phyloP scores from a whole-genome alignment of 1,140 invertebrate genomes.

The Ips typographus region DNA sequence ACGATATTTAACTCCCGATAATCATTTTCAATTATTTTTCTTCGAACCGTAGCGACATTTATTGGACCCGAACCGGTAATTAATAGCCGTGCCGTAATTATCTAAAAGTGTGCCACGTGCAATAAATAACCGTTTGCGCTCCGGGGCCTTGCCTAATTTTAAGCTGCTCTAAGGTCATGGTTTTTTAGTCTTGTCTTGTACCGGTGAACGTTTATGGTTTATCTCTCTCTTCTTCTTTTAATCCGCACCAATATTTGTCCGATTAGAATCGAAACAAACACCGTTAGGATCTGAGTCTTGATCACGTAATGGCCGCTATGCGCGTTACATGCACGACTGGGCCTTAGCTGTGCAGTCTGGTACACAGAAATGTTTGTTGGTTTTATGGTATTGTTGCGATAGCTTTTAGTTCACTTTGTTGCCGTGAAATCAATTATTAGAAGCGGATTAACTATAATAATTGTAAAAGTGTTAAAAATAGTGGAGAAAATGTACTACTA shows the following conservation, averaged over 20 bases:
- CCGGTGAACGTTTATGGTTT: neutral
- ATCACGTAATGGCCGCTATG: slow-evolving; percentile 8
- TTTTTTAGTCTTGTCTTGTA: slow-evolving; percentile 2
- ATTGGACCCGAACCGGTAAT: neutral
- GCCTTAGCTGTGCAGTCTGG: neutral
- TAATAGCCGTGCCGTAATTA: neutral
- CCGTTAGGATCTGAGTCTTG: neutral
- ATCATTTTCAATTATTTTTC: too few relatives aligned
- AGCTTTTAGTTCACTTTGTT: too few relatives aligned
- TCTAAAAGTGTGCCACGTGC: neutral
- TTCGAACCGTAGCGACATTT: too few relatives aligned
- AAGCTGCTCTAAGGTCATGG: slow-evolving; percentile 11
- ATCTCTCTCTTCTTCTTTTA: neutral
- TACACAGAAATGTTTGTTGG: too few relatives aligned
- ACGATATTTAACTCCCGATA: too few relatives aligned
- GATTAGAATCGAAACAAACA: slow-evolving; percentile 8
- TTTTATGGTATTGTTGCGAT: too few relatives aligned
- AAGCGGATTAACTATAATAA: too few relatives aligned
- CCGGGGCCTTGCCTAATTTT: neutral
- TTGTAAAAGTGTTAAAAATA: too few relatives aligned
- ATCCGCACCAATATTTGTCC: slow-evolving; percentile 4
- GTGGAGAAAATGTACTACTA: too few relatives aligned
- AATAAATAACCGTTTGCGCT: neutral
- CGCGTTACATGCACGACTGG: slow-evolving; percentile 1
- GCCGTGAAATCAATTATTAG: too few relatives aligned